Conservation (phyloP, 2,888 invertebrate genomes). For the Sclerodermus sp. region DNA sequence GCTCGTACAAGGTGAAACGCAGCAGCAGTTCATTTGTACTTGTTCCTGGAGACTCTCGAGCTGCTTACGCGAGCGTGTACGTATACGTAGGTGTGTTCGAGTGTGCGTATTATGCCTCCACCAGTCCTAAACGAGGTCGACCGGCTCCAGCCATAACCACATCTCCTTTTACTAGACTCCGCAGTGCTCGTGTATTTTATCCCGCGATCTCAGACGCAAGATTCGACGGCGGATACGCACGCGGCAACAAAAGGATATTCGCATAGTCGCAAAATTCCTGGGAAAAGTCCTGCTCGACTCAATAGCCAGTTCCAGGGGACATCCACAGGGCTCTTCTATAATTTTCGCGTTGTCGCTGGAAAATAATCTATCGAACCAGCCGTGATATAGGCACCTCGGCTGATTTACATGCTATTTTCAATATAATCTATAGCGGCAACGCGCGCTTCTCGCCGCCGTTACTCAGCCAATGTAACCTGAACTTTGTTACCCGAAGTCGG, state of each 20-base stretch:
- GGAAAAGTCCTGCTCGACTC: not conserved
- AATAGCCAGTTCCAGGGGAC: no score
- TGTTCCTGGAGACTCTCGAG: conserved; percentile 3
- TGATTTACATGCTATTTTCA: no score
- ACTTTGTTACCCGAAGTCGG: no score
- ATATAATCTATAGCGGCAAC: no score
- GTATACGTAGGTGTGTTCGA: conserved; percentile 5
- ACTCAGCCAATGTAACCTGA: no score
- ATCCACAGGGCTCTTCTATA: no score
- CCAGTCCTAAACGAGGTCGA: conserved; percentile 55
- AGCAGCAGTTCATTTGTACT: conserved; percentile 18
- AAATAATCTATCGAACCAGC: no score
- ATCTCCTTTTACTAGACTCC: conserved; percentile 43
- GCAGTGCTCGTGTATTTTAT: conserved; percentile 20
- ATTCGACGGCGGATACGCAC: conserved; percentile 22
- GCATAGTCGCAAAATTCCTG: not conserved
- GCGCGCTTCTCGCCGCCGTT: no score
- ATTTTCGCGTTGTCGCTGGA: no score
- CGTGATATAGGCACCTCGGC: no score
- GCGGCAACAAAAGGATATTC: conserved; percentile 4
- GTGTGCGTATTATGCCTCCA: conserved; percentile 34
- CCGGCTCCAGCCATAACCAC: conserved; percentile 45
- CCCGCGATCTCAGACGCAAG: conserved; percentile 25
- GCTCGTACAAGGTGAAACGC: not conserved
- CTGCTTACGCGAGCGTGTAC: not conserved